These are phyloP conservation scores for Pheosia tremula DNA, from an alignment of 2,888 invertebrate species.

Conservation along the genomic window DNA sequence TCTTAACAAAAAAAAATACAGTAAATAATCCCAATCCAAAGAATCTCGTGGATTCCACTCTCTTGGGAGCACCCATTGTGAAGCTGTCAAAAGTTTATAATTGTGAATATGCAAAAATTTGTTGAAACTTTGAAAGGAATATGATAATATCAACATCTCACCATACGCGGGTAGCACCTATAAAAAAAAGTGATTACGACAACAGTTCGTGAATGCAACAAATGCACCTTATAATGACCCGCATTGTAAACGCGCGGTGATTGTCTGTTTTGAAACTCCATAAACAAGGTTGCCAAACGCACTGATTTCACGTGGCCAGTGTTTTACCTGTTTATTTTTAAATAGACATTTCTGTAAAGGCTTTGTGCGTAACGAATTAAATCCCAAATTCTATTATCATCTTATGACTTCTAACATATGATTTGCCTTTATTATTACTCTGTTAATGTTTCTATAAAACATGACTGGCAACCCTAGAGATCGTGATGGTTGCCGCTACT, in stretches of 20 bases:
- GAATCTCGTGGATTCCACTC: too few species aligned
- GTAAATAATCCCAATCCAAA: too few species aligned
- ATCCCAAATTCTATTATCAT: too few species aligned
- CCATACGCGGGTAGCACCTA: slow-evolving; percentile 35
- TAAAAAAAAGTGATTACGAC: slow-evolving; percentile 47
- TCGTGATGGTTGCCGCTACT: slow-evolving; percentile 48
- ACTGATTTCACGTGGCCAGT: slow-evolving; percentile 5
- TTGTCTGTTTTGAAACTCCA: slow-evolving; percentile 61
- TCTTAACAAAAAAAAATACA: too few species aligned
- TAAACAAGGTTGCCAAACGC: slow-evolving; percentile 6
- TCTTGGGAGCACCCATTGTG: too few species aligned
- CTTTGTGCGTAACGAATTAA: too few species aligned
- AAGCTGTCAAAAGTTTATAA: too few species aligned
- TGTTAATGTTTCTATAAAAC: background rate
- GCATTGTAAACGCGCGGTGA: slow-evolving; percentile 69
- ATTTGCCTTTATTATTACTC: too few species aligned
- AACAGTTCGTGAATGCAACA: slow-evolving; percentile 59
- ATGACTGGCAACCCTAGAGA: slow-evolving; percentile 12
- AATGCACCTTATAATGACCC: slow-evolving; percentile 73
- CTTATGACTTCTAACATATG: too few species aligned
- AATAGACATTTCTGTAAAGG: too few species aligned
- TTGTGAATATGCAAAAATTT: too few species aligned
- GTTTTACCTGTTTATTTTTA: background rate
- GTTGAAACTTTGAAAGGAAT: background rate
- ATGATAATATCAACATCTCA: background rate